A percentile compares a stretch with the other conserved stretches of the same genome.
Evolutionary conservation across 2,888 invertebrate genomes (phyloP).

Genomic region (Callosobruchus maculatus): DNA sequence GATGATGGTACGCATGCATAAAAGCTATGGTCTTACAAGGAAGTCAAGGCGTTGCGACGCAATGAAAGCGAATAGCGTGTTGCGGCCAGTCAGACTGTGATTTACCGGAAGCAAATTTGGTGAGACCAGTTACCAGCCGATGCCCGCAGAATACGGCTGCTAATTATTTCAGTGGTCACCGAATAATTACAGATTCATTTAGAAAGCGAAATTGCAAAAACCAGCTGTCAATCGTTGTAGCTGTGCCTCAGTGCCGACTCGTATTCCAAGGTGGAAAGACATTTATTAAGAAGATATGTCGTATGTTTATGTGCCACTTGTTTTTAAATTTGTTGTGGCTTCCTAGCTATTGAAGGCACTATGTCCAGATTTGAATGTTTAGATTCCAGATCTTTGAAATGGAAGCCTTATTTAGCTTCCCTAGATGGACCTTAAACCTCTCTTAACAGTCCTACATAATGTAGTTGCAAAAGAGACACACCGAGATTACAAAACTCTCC

Average conservation of each 20-base stretch:
- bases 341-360: no score
- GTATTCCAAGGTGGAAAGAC: no score
- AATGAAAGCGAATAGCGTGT: not conserved
- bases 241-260: not conserved
- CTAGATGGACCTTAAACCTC: no score
- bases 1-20: not conserved
- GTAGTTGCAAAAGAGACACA: no score
- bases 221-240: not conserved
- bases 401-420: no score
- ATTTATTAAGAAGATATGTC: no score
- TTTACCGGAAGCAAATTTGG: not conserved
- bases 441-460: no score
- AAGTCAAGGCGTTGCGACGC: not conserved
- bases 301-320: no score
- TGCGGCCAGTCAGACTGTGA: not conserved
- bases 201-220: not conserved
- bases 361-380: no score
- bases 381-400: no score
- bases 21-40: not conserved
- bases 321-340: no score
- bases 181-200: not conserved
- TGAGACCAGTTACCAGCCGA: not conserved
- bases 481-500: no score
- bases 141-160: not conserved
- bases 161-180: not conserved